These are phyloP conservation scores for Prietella phreatophila DNA, from an alignment of 2,113 vertebrate species.

Conservation along the genomic window DNA sequence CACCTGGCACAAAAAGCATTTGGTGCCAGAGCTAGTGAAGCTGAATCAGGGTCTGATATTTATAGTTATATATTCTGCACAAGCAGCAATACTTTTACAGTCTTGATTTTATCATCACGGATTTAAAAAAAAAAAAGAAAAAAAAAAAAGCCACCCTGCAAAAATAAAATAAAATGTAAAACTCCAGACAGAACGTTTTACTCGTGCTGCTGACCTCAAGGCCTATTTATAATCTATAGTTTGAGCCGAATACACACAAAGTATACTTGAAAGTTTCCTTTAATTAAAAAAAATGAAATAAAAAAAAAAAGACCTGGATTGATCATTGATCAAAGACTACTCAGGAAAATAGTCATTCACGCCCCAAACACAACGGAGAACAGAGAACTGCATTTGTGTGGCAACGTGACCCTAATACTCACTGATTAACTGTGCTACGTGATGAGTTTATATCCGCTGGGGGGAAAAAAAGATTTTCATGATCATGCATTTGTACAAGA, in stretches of 20 bases:
- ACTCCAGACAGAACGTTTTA: background rate
- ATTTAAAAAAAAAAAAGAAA: too few species aligned
- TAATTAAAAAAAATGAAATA: background rate
- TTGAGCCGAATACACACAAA: background rate
- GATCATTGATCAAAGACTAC: background rate
- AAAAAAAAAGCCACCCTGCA: background rate
- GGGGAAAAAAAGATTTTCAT: background rate
- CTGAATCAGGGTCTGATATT: slow-evolving; percentile 15
- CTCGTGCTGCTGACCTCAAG: background rate
- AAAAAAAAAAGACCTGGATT: background rate
- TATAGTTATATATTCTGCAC: background rate
- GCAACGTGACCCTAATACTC: background rate
- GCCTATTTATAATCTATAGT: background rate
- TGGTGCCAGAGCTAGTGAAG: slow-evolving; percentile 29
- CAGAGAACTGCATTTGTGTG: background rate
- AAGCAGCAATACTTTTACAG: background rate
- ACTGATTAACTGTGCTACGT: background rate
- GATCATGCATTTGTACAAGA: background rate
- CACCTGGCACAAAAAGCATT: slow-evolving; percentile 53
- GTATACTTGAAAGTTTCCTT: background rate
- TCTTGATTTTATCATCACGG: background rate
- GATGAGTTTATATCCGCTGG: background rate
- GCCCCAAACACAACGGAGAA: background rate
- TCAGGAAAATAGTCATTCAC: background rate
- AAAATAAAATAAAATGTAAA: background rate